Evolutionary conservation across 2,113 vertebrate species (phyloP).

Genomic region (Dipodomys merriami): DNA sequence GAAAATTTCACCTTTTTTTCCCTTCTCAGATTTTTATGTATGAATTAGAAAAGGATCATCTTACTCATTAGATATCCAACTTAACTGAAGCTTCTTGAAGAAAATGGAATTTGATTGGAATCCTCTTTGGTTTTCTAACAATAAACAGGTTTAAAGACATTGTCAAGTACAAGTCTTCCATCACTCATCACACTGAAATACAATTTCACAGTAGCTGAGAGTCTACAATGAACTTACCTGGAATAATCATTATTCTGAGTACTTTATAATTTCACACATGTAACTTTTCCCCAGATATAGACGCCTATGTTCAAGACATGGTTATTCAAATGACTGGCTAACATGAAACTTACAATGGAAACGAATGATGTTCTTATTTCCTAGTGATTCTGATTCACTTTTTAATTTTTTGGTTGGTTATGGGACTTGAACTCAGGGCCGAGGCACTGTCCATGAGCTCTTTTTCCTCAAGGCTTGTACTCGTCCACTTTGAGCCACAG

Average conservation of each 20-base stretch:
- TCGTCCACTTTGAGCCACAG: no score
- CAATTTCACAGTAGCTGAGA: neutral
- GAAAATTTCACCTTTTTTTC: neutral
- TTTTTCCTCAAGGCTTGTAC: no score
- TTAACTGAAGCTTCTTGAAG: conserved; percentile 20
- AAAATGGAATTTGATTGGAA: neutral
- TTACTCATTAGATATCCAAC: conserved; percentile 7
- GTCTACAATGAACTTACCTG: neutral
- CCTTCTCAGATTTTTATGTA: neutral
- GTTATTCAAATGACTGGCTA: conserved; percentile 1
- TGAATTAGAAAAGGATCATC: conserved; percentile 22
- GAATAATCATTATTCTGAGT: neutral
- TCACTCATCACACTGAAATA: neutral
- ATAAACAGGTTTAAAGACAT: neutral
- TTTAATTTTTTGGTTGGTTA: neutral
- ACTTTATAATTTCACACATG: neutral
- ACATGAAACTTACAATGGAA: neutral
- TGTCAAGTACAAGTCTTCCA: neutral
- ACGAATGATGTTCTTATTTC: conserved; percentile 33
- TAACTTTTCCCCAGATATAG: neutral
- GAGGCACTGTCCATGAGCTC: no score
- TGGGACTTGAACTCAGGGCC: no score
- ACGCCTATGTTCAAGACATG: neutral
- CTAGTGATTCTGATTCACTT: conserved; percentile 22
- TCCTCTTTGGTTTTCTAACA: neutral